These are phyloP conservation scores for Apaloderma vittatum DNA, from an alignment of 2,113 vertebrate species.

Conservation along the genomic window DNA sequence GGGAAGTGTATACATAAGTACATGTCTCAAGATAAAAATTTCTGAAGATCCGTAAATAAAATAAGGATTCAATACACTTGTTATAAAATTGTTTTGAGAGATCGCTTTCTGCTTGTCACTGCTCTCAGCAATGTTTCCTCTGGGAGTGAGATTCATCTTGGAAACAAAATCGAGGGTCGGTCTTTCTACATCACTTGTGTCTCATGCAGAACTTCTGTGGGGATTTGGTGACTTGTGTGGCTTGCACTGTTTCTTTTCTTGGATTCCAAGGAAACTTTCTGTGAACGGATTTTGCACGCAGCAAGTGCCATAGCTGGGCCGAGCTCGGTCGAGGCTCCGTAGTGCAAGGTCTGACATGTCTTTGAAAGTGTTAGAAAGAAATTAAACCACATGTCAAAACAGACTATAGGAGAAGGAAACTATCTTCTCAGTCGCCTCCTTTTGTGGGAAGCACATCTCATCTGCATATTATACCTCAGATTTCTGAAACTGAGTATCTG, in stretches of 20 bases:
- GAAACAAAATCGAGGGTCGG: not conserved
- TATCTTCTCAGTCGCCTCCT: not conserved
- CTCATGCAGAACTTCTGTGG: not conserved
- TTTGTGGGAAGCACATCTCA: not conserved
- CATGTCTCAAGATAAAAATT: not conserved
- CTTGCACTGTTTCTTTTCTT: not conserved
- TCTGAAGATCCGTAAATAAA: not conserved
- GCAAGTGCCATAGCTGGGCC: not conserved
- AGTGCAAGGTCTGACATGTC: not conserved
- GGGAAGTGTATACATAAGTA: not conserved
- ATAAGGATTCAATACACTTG: not conserved
- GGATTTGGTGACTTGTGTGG: not conserved
- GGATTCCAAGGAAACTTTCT: not conserved
- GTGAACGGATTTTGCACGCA: rapidly evolving
- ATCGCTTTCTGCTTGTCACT: not conserved
- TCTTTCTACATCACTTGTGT: not conserved
- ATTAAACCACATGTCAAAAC: not conserved
- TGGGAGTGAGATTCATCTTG: not conserved
- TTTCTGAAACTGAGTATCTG: not conserved
- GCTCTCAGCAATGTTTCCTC: not conserved
- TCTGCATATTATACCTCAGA: not conserved
- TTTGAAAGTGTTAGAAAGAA: not conserved
- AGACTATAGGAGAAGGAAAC: not conserved
- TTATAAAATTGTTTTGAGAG: not conserved
- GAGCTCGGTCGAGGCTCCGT: not conserved